Evolutionary conservation across 2,113 vertebrate species (phyloP), one percentile per base, ranked within the genome.

Genomic region (Trogon melanurus): DNA sequence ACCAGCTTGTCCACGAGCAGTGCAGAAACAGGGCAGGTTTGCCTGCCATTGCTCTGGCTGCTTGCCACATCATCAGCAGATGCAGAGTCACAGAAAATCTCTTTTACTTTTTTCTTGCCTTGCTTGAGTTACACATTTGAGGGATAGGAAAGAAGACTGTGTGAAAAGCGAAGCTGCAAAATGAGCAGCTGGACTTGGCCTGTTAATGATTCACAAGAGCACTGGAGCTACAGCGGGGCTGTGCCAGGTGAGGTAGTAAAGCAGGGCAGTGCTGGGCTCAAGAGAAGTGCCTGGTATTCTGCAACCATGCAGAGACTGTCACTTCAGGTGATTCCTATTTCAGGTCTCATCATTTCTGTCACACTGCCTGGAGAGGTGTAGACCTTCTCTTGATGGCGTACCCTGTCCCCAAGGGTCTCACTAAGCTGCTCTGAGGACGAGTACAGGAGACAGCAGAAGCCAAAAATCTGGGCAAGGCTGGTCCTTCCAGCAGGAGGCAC

Each of bases 171-270:
- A 61, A 76, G 32, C 45, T 48, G 32, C 66, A 48, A 88, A 73
- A 92, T 50, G 38, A 83, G 27, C 48, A 76, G 62, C 18, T 44
- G 38, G 44, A 76, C 51, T 78, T 62, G 58, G 45, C 41, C 38
- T 89, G 76, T 95, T 91, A 95, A 95, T 89, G 23, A 84, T 92
- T 96, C 60, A 93, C 44, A 21, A 48, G 14, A 20, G 27, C 27
- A 44, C 47, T 93, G 82, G 36, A 83, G 27, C 75, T 76, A 62
- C 56, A 62, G 0, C 16, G n/a, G 41, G 58, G 27, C 82, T 67
- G 64, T 78, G 83, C 79, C 86, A 78, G 47, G 61, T 38, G 27
- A 78, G 27, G 76, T 6, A 56, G 82, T 34, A 34, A 84, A 81
- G 67, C 48, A 75, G 54, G 6, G 50, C 30, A 81, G 70, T 2